phyloP scores from a whole-genome alignment of 2,888 invertebrate species.

The Euclidia mi region DNA sequence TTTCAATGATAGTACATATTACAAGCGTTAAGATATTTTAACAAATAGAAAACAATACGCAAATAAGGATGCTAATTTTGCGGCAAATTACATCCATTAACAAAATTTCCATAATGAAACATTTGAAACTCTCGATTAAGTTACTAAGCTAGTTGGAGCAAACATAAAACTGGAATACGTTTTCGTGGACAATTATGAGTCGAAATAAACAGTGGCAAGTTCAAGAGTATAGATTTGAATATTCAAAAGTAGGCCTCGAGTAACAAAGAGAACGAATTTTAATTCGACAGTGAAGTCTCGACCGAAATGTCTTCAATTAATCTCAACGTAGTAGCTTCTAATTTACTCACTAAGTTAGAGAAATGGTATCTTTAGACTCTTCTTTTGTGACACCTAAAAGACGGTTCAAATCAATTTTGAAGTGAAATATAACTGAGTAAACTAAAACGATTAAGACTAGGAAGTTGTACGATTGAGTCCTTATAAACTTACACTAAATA shows the following conservation, averaged over 20 bases:
- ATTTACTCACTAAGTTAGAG: conserved; percentile 39
- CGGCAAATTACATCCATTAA: conserved; percentile 11
- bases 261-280: conserved; percentile 57
- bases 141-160: conserved; percentile 13
- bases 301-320: conserved; percentile 58
- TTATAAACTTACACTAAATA: too few relatives aligned
- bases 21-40: conserved; percentile 7
- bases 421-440: neutral
- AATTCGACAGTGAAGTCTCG: conserved; percentile 53
- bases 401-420: conserved; percentile 4
- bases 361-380: conserved; percentile 24
- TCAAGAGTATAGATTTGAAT: conserved; percentile 53
- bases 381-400: conserved; percentile 20
- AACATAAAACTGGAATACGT: conserved; percentile 34
- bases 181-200: conserved; percentile 45
- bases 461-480: too few relatives aligned
- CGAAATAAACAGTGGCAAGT: conserved; percentile 52
- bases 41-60: too few relatives aligned
- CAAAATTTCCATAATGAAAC: conserved; percentile 14
- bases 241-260: conserved; percentile 57
- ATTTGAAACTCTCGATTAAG: conserved; percentile 19
- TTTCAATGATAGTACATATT: too few relatives aligned
- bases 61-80: neutral
- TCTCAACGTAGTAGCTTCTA: conserved; percentile 38
- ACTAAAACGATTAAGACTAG: neutral